A percentile compares a stretch with the other conserved stretches of the same genome.
Conservation (phyloP, 23 tunicate species). For the Pegea sp. region DNA sequence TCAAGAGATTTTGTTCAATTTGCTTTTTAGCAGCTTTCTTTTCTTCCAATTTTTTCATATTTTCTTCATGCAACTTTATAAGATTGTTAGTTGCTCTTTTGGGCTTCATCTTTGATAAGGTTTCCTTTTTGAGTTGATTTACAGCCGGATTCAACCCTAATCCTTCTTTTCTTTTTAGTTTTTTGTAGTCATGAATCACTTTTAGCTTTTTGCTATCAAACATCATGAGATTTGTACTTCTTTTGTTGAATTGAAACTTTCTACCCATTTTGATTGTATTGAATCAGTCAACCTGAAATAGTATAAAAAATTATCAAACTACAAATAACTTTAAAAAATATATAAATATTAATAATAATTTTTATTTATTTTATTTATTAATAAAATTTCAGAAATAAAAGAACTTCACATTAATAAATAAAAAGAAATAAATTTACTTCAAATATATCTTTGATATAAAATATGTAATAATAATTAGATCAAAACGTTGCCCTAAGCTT, state of each 20-base stretch:
- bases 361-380: too few relatives aligned
- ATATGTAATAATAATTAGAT: too few relatives aligned
- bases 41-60: conserved; percentile 1
- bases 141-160: too few relatives aligned
- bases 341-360: too few relatives aligned
- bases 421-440: too few relatives aligned
- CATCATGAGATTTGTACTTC: too few relatives aligned
- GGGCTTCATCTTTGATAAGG: too few relatives aligned
- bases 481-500: too few relatives aligned
- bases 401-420: too few relatives aligned
- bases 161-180: conserved; percentile 9
- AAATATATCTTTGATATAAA: too few relatives aligned
- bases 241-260: background rate
- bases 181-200: conserved; percentile 20
- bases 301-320: background rate
- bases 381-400: too few relatives aligned
- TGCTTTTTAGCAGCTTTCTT: conserved; percentile 3
- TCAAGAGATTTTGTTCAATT: conserved; percentile 5
- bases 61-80: conserved; percentile 4
- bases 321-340: background rate
- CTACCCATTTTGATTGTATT: background rate
- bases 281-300: background rate
- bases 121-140: too few relatives aligned
- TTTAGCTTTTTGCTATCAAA: conserved; percentile 2
- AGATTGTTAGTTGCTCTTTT: conserved; percentile 3